Base-by-base conservation (phyloP, 1,140 invertebrate genomes). In the Onthophagus taurus region DNA sequence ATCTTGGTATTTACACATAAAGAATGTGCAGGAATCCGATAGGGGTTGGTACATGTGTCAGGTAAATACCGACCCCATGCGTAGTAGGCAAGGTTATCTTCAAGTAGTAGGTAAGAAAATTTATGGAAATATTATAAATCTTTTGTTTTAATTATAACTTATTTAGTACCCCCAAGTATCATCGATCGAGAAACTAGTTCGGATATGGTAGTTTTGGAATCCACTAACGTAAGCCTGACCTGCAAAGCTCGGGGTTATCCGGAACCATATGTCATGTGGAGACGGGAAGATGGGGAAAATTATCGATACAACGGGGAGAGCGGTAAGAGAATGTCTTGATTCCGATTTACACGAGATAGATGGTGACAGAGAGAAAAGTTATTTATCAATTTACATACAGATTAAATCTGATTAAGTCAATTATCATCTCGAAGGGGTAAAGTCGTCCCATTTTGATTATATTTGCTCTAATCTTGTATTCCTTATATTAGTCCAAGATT, bases 241-340 rank as follows among this genome's bases (percentile, higher is more conserved):
- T 95, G 90, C 63, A 85, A 85, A 60, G 88, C 89, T n/a, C 75
- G 74, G 11, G 89, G 89, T 37, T 88, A 89, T 64, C 89, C 89
- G 0, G 83, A 87, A 47, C 89, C 89, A 34, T 90, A 89, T 57
- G 80, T 91, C 48, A 89, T 89, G 78, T 93, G 89, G 89, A 70
- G 88, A 31, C 70, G 89, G 30, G 88, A 91, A 66, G 89, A 93
- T 58, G 84, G 85, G 30, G 79, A 85, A 60, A 81, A 85, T 57
- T 87, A 89, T 62, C 79, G 84, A 62, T 89, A 87, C 64, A 88
- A 87, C 59, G 83, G 85, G 13, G 81, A 86, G 60, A 79, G 73
- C 54, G 85, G 85, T 87, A 71, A 71, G 62, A 60, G 31, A 33
- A 42, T 24, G 23, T 29, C n/a, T n/a, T n/a, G n/a, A n/a, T n/a